Conservation (phyloP, 2,113 vertebrate species). For the Syrrhaptes paradoxus region DNA sequence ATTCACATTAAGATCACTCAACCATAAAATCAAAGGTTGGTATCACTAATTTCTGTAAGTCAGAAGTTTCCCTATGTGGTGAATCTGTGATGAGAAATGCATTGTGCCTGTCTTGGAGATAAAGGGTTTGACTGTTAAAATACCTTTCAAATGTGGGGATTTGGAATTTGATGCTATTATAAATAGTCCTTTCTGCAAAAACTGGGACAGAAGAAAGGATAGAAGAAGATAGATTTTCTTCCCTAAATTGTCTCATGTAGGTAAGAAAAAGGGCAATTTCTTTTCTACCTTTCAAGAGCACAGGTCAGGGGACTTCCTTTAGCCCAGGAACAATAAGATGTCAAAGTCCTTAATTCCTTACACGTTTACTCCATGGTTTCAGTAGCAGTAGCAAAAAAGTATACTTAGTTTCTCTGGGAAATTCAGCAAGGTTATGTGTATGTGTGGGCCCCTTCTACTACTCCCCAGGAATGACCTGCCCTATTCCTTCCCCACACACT, state of each 20-base stretch:
- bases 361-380: neutral
- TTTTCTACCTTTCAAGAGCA: neutral
- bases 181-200: neutral
- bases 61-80: neutral
- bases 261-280: neutral
- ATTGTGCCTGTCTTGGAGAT: neutral
- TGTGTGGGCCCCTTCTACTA: neutral
- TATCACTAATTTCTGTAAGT: constrained; percentile 16
- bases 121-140: neutral
- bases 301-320: neutral
- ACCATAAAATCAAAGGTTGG: constrained; percentile 45
- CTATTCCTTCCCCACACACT: neutral
- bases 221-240: neutral
- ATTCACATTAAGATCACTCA: constrained; percentile 42
- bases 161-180: neutral
- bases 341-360: neutral
- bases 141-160: neutral
- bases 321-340: neutral
- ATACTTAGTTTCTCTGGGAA: neutral
- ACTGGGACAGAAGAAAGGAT: neutral
- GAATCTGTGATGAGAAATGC: neutral
- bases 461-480: constrained; percentile 24
- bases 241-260: neutral
- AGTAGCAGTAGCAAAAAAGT: neutral
- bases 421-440: neutral